A percentile compares a stretch with the other conserved stretches of the same genome.
Conservation (phyloP, 2,113 vertebrate species). For the Limnothrissa miodon region DNA sequence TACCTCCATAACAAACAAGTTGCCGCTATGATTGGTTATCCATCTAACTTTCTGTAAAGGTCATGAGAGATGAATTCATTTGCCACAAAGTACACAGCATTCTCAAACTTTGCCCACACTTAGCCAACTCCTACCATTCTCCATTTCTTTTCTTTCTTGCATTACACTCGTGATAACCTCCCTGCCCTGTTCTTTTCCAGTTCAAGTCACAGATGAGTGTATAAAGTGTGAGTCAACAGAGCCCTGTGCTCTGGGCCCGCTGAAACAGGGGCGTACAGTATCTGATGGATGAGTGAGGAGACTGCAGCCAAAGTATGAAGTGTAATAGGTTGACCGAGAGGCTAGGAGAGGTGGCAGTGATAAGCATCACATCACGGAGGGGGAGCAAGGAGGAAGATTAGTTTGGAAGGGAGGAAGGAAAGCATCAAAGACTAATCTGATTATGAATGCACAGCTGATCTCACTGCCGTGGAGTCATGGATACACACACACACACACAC, state of each 20-base stretch:
- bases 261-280: neutral
- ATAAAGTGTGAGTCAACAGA: neutral
- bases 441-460: constrained; percentile 29
- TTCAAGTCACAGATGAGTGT: neutral
- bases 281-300: neutral
- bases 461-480: neutral
- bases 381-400: constrained; percentile 5
- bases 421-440: constrained; percentile 27
- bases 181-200: neutral
- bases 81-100: neutral
- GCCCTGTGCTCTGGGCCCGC: neutral
- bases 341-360: constrained; percentile 11
- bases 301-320: neutral
- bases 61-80: neutral
- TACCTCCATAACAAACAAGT: neutral
- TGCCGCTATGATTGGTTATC: neutral
- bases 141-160: neutral
- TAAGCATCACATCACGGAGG: constrained; percentile 23
- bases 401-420: neutral
- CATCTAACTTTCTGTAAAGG: neutral
- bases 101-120: neutral
- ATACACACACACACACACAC: neutral
- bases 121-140: neutral
- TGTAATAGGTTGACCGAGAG: neutral
- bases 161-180: constrained; percentile 8